Percentiles rank a stretch among this genome's conserved stretches.
These are phyloP conservation scores for Philopotamus ludificatus DNA, from an alignment of 1,140 invertebrate genomes.

Conservation along the genomic window DNA sequence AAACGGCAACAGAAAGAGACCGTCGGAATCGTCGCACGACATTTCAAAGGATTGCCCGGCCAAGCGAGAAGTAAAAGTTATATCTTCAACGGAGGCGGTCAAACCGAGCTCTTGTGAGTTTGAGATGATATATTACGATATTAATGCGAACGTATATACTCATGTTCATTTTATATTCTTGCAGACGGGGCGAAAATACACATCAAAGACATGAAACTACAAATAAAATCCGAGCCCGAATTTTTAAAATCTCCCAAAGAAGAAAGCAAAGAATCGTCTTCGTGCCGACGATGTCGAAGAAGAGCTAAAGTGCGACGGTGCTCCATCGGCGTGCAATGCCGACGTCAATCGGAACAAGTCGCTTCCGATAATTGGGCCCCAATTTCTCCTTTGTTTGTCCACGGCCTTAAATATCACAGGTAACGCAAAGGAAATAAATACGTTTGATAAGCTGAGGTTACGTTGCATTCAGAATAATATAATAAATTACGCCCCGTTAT, in stretches of 20 bases:
- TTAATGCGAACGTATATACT: too few relatives aligned
- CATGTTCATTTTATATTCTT: background rate
- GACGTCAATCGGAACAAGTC: slow-evolving; percentile 46
- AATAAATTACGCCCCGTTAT: too few relatives aligned
- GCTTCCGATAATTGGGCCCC: slow-evolving; percentile 44
- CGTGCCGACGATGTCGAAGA: slow-evolving; percentile 50
- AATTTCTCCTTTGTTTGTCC: slow-evolving; percentile 43
- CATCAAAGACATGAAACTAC: background rate
- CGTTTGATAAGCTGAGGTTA: too few relatives aligned
- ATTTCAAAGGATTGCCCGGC: background rate
- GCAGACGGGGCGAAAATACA: background rate
- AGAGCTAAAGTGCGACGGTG: slow-evolving; percentile 50
- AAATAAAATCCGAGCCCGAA: slow-evolving; percentile 13
- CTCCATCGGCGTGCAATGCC: slow-evolving; percentile 55
- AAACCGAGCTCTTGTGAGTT: too few relatives aligned
- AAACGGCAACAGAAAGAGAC: slow-evolving; percentile 26
- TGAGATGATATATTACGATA: background rate
- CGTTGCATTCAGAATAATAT: too few relatives aligned
- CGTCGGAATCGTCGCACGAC: background rate
- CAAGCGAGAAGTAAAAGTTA: slow-evolving; percentile 2
- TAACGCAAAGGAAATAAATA: too few relatives aligned
- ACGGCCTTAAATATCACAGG: slow-evolving; percentile 53
- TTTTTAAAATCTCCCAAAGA: slow-evolving; percentile 10
- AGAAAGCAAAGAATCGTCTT: slow-evolving; percentile 42
- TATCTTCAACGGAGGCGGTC: background rate